A percentile compares a stretch with the other conserved stretches of the same genome.
phyloP scores from a whole-genome alignment of 2,113 vertebrate species.

The Phalacrocorax brasilianus region DNA sequence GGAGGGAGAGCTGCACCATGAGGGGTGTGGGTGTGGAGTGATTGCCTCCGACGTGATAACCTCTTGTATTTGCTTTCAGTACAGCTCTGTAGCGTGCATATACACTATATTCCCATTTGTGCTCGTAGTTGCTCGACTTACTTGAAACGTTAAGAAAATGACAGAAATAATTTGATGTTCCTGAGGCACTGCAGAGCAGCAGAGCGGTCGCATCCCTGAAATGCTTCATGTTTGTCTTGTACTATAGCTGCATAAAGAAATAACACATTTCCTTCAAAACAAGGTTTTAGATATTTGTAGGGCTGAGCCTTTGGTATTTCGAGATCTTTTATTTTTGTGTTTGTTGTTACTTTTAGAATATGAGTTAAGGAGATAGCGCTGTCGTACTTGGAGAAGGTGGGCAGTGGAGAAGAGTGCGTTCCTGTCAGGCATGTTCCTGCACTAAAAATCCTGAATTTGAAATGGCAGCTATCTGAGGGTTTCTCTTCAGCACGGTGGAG shows the following conservation, averaged over 20 bases:
- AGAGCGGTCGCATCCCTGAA: not conserved
- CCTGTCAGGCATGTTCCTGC: not conserved
- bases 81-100: not conserved
- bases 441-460: not conserved
- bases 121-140: not conserved
- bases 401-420: not conserved
- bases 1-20: not conserved
- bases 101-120: not conserved
- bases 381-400: not conserved
- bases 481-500: not conserved
- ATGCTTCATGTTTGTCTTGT: not conserved
- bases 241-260: not conserved
- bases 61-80: not conserved
- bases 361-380: not conserved
- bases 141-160: not conserved
- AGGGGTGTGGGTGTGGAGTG: not conserved
- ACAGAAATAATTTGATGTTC: not conserved
- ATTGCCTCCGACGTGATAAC: not conserved
- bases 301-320: not conserved
- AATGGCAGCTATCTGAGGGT: not conserved
- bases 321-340: not conserved
- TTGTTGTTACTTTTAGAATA: not conserved
- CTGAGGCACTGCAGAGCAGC: not conserved
- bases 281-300: not conserved
- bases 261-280: not conserved